Percentiles rank a stretch among this genome's conserved stretches.
Evolutionary conservation across 2,113 vertebrate species (phyloP).

Genomic region (Hippocampus barbouri): DNA sequence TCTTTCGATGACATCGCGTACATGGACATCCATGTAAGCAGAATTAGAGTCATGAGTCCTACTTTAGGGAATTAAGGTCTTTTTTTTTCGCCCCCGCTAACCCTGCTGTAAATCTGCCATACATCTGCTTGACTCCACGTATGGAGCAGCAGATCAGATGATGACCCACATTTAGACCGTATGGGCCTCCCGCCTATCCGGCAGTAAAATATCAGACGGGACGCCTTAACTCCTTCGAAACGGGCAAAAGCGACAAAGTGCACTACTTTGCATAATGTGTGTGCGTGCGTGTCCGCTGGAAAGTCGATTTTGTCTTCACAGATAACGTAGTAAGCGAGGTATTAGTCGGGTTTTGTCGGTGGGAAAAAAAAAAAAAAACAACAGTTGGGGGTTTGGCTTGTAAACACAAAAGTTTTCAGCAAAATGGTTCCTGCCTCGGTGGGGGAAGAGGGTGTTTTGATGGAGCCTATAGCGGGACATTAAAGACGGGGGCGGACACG

Average conservation of each 20-base stretch:
- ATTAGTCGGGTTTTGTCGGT: background rate
- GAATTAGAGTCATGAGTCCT: background rate
- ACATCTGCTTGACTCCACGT: constrained; percentile 36
- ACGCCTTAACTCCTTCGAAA: background rate
- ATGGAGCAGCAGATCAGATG: constrained; percentile 27
- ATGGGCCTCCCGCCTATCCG: background rate
- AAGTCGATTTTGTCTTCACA: background rate
- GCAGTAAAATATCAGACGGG: background rate
- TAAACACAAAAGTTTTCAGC: constrained; percentile 61
- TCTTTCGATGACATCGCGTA: background rate
- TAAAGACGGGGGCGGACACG: constrained; percentile 15
- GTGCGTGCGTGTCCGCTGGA: background rate
- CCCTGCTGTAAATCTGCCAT: constrained; percentile 43
- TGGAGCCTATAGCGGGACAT: constrained; percentile 30
- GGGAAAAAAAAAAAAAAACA: no score
- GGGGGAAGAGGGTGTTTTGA: constrained; percentile 37
- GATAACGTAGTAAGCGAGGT: background rate
- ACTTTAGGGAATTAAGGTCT: constrained; percentile 14
- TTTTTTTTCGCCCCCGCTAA: constrained; percentile 32
- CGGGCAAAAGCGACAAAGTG: background rate
- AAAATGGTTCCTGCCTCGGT: constrained; percentile 33
- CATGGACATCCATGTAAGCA: background rate
- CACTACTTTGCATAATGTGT: background rate
- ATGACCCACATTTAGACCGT: constrained; percentile 52
- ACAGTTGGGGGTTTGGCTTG: constrained; percentile 37